Conservation (phyloP, 2,797 vertebrate species). For the Tamandua tetradactyla region DNA sequence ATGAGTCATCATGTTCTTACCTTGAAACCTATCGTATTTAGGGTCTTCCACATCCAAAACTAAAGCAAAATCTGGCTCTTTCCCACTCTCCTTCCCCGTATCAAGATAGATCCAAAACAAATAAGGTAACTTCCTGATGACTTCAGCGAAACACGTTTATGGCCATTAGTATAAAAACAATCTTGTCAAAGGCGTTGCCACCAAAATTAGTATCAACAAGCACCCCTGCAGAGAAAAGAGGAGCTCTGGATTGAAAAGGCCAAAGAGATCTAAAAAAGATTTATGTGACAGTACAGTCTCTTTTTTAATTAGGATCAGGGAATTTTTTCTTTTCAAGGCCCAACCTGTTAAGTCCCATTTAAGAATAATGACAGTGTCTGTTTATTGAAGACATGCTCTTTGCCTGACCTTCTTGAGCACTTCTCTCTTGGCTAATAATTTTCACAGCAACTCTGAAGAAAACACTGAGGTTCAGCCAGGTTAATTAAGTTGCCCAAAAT, state of each 20-base stretch:
- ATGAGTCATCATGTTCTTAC: neutral
- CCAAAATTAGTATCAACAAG: neutral
- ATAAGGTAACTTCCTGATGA: neutral
- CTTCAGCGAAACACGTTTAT: neutral
- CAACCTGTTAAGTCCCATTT: neutral
- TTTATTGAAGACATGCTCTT: neutral
- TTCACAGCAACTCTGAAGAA: constrained; percentile 17
- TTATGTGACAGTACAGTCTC: neutral
- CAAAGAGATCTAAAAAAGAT: neutral
- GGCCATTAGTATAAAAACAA: neutral
- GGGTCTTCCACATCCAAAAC: neutral
- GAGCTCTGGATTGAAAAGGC: neutral
- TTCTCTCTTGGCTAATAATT: neutral
- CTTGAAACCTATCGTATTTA: neutral
- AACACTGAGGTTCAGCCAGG: neutral
- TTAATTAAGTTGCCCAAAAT: neutral
- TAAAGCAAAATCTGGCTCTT: neutral
- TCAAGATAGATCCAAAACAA: neutral
- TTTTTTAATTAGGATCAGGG: neutral
- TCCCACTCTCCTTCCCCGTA: neutral
- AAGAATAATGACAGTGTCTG: neutral
- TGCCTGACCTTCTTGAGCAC: neutral
- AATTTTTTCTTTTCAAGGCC: neutral
- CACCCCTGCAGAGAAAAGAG: neutral
- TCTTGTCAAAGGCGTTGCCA: neutral